These are phyloP conservation scores for Chromoteleia sp. DNA, from an alignment of 2,888 invertebrate species.

Conservation along the genomic window DNA sequence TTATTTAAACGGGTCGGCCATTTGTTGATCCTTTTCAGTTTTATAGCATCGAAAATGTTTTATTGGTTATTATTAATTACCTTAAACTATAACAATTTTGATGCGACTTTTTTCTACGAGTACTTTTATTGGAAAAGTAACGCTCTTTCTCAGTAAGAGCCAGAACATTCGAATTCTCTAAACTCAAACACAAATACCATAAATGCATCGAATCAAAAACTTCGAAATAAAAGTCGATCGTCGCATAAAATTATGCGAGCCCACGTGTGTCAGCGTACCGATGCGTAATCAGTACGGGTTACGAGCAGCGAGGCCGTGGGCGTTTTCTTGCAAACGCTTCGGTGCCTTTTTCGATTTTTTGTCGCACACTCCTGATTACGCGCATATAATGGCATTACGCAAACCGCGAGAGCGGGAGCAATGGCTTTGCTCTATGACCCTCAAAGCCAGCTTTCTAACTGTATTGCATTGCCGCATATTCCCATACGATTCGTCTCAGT, in stretches of 20 bases:
- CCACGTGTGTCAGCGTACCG: constrained; percentile 3
- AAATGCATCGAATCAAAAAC: too few relatives aligned
- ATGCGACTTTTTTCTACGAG: too few relatives aligned
- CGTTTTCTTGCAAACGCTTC: constrained; percentile 38
- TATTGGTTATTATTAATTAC: too few relatives aligned
- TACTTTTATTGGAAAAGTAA: too few relatives aligned
- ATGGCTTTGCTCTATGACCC: constrained; percentile 79
- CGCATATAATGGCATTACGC: constrained; percentile 49
- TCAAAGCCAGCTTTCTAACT: constrained; percentile 76
- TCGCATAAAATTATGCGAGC: constrained; percentile 10
- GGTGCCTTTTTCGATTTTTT: constrained; percentile 34
- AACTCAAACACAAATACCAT: too few relatives aligned
- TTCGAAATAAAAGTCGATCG: neutral
- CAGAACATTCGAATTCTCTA: too few relatives aligned
- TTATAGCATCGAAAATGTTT: too few relatives aligned
- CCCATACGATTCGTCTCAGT: constrained; percentile 25
- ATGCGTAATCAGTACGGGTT: constrained; percentile 26
- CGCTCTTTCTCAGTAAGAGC: too few relatives aligned
- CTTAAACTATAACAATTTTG: too few relatives aligned
- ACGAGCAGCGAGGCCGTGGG: constrained; percentile 44
- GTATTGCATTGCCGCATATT: constrained; percentile 66
- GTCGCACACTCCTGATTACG: constrained; percentile 39
- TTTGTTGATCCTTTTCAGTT: too few relatives aligned
- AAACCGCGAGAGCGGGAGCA: constrained; percentile 66
- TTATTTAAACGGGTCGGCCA: too few relatives aligned